Evolutionary conservation across 2,797 vertebrate species (phyloP).

Genomic region (Tragelaphus eurycerus): DNA sequence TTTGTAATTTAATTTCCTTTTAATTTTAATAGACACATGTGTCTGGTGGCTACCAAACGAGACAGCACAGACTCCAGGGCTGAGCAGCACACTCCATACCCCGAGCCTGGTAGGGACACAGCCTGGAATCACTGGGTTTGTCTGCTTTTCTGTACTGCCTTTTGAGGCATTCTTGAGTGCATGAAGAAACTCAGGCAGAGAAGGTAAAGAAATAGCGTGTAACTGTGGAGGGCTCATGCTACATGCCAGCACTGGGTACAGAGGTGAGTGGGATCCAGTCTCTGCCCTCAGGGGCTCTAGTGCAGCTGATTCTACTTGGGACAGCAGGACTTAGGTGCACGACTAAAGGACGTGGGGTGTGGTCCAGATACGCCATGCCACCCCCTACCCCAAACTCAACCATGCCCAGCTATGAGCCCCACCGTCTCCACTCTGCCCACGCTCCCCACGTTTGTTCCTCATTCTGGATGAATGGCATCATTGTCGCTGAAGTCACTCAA

Average conservation of each 20-base stretch:
- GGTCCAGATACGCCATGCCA: neutral
- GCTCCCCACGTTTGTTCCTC: neutral
- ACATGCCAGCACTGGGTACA: neutral
- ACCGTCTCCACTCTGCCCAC: neutral
- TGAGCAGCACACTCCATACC: neutral
- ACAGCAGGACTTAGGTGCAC: neutral
- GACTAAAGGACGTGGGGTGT: neutral
- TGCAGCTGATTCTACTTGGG: neutral
- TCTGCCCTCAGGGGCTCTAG: neutral
- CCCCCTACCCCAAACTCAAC: neutral
- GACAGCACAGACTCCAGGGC: neutral
- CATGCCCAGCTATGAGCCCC: fast-evolving
- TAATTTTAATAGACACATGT: neutral
- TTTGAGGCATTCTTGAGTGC: neutral
- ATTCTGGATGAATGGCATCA: neutral
- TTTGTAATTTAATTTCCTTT: neutral
- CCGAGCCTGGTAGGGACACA: neutral
- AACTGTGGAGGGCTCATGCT: neutral
- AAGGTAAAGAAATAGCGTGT: neutral
- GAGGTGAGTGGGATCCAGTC: neutral
- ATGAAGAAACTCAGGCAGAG: neutral
- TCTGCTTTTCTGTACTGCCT: neutral
- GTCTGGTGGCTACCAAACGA: neutral
- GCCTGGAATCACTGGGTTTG: neutral
- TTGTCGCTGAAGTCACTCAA: fast-evolving